A percentile compares a stretch with the other conserved stretches of the same genome.
phyloP scores from a whole-genome alignment of 53 echinoderm and acorn worm genomes.

The Stichopus horrens region DNA sequence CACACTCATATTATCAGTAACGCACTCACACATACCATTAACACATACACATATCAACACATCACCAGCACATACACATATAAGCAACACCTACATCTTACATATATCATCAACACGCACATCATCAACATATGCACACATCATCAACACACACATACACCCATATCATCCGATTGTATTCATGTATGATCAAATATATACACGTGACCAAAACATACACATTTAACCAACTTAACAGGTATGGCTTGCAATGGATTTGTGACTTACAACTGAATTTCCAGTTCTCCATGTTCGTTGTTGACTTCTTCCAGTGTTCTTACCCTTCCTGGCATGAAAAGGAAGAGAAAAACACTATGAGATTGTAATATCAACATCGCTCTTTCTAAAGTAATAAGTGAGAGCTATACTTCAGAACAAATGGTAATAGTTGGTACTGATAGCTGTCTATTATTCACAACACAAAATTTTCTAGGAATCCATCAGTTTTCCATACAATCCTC shows the following conservation, averaged over 20 bases:
- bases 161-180: too few relatives aligned
- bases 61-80: too few relatives aligned
- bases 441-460: background rate
- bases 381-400: background rate
- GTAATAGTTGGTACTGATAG: background rate
- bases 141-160: too few relatives aligned
- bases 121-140: too few relatives aligned
- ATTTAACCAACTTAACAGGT: too few relatives aligned
- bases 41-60: too few relatives aligned
- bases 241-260: background rate
- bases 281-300: conserved; percentile 22
- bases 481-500: background rate
- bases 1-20: background rate
- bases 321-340: background rate
- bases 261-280: conserved; percentile 31
- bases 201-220: too few relatives aligned
- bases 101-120: too few relatives aligned
- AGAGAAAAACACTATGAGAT: background rate
- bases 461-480: background rate
- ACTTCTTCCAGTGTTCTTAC: conserved; percentile 27
- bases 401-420: background rate
- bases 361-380: background rate
- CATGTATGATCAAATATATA: too few relatives aligned
- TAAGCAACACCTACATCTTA: too few relatives aligned
- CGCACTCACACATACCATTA: too few relatives aligned